These are phyloP conservation scores for Arbacia lixula DNA, from an alignment of 53 echinoderm and acorn worm genomes.

Conservation along the genomic window DNA sequence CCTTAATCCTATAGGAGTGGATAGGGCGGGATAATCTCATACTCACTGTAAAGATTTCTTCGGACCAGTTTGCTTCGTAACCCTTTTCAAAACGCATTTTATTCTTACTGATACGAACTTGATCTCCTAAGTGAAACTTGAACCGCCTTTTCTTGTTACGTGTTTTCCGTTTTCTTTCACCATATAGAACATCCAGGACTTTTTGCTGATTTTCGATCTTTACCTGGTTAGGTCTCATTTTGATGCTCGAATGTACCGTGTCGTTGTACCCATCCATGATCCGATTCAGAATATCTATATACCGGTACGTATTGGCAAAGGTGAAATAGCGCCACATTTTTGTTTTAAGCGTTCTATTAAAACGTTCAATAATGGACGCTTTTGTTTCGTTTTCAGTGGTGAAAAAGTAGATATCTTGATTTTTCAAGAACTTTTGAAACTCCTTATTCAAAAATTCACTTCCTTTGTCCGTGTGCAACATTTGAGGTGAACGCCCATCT, in stretches of 20 bases:
- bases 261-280: constrained; percentile 19
- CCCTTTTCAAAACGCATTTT: constrained; percentile 45
- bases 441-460: constrained; percentile 53
- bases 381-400: constrained; percentile 65
- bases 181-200: constrained; percentile 6
- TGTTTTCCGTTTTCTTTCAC: neutral
- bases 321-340: constrained; percentile 61
- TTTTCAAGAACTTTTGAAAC: constrained; percentile 53
- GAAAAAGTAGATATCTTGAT: constrained; percentile 40
- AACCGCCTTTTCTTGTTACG: neutral
- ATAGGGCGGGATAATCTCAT: neutral
- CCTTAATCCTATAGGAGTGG: constrained; percentile 38
- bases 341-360: constrained; percentile 53
- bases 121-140: constrained; percentile 12
- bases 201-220: constrained; percentile 34
- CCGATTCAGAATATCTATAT: constrained; percentile 7
- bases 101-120: constrained; percentile 24
- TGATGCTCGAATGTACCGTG: constrained; percentile 12
- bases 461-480: constrained; percentile 58
- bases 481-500: constrained; percentile 16
- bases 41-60: constrained; percentile 47
- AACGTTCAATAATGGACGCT: constrained; percentile 49
- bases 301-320: constrained; percentile 5
- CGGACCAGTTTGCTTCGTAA: constrained; percentile 52
- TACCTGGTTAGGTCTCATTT: constrained; percentile 17